Evolutionary conservation across 2,797 vertebrate genomes (phyloP).

Genomic region (Amblyraja radiata): DNA sequence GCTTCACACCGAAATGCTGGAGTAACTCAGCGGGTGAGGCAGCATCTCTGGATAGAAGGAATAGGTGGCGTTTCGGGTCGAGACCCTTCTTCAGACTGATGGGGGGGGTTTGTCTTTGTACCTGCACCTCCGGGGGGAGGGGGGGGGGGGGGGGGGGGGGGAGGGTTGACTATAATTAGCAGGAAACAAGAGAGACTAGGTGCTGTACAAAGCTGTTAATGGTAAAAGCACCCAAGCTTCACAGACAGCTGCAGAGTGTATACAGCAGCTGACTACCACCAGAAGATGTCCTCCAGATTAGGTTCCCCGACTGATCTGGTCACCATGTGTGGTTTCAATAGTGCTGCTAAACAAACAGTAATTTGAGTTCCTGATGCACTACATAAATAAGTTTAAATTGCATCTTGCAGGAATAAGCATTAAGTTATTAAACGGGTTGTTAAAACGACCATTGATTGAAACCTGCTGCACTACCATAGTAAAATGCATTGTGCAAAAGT

Average conservation of each 20-base stretch:
- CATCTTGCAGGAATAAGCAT: background rate
- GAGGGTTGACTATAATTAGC: background rate
- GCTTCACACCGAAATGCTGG: too few relatives aligned
- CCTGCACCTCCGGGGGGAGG: too few relatives aligned
- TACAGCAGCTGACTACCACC: background rate
- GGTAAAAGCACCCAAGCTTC: background rate
- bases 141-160: too few relatives aligned
- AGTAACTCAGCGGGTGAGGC: too few relatives aligned
- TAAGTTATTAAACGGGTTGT: constrained; percentile 22
- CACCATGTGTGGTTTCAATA: constrained; percentile 25
- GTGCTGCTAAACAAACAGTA: constrained; percentile 28
- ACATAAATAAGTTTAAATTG: constrained; percentile 21
- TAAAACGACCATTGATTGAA: constrained; percentile 15
- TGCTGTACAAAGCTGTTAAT: too few relatives aligned
- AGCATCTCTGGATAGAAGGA: too few relatives aligned
- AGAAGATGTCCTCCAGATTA: constrained; percentile 8
- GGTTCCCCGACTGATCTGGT: background rate
- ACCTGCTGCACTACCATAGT: background rate
- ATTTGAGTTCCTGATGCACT: background rate
- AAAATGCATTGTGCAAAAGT: background rate
- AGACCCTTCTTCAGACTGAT: too few relatives aligned
- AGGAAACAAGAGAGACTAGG: constrained; percentile 1
- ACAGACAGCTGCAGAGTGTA: background rate
- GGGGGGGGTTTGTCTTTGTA: too few relatives aligned
- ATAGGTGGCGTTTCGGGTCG: too few relatives aligned